Base-by-base conservation (phyloP, 2,113 vertebrate species). In the Oreotrochilus melanogaster region DNA sequence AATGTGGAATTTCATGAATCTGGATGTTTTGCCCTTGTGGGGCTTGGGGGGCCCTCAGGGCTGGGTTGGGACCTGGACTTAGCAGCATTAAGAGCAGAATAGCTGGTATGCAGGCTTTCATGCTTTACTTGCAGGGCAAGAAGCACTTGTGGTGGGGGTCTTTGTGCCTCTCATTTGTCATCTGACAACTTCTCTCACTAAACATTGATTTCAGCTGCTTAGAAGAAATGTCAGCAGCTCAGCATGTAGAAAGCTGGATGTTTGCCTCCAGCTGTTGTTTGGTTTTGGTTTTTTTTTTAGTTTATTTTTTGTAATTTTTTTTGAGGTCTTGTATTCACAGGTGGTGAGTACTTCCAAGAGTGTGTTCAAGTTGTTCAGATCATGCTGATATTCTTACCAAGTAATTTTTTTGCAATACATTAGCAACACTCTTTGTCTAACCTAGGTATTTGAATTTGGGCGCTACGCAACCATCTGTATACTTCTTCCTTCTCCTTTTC, bases 161-260 rank as follows among this genome's bases (percentile, higher is more conserved):
- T 91, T 78, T 43, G 14, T 61, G 42, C 53, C 18, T 90, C 58
- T 83, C 39, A 56, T 78, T 80, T 84, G 58, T 76, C 60, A 65
- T 64, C 74, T 90, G 66, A 60, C 50, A 79, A 5, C 50, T 90
- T 79, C 25, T 66, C 42, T 78, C 11, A 4, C 18, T 57, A 45
- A 28, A 23, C 43, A 56, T 93, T 82, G 39, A 60, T 88, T 92
- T 95, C n/a, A 51, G 18, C 56, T 73, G 18, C 58, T 61, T 56
- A 65, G 57, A 78, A 64, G 64, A 84, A 78, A 19, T 3, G 3
- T 70, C 66, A 73, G 81, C 54, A 92, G 53, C 58, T 92, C 42
- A 67, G 47, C 1, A 0, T 70, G 28, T 76, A 42, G 27, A 23
- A 50, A 57, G 12, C 30, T 78, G 54, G 18, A 1, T 19, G 64